These are phyloP conservation scores for Erethizon dorsatum DNA, from an alignment of 2,797 vertebrate species.

Conservation along the genomic window DNA sequence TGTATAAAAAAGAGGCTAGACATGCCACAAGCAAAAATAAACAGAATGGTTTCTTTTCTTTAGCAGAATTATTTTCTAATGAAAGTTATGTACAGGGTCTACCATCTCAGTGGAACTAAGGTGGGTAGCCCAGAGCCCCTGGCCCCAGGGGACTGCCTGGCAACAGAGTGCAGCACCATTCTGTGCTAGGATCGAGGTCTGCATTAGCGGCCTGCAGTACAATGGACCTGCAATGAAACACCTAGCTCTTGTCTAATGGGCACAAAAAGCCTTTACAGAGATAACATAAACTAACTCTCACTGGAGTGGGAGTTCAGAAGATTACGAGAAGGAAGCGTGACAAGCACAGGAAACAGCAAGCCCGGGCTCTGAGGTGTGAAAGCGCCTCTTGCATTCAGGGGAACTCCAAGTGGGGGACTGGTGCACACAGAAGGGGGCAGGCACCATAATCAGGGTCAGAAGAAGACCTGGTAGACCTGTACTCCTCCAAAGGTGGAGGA, in stretches of 20 bases:
- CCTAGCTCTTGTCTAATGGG: not conserved
- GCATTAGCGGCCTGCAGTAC: not conserved
- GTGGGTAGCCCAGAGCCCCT: not conserved
- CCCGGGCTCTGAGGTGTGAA: slow-evolving; percentile 64
- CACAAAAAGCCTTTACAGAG: not conserved
- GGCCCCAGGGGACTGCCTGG: not conserved
- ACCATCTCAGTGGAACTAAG: slow-evolving; percentile 11
- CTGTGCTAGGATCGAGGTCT: not conserved
- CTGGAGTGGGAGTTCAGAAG: slow-evolving; percentile 57
- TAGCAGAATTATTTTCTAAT: slow-evolving; percentile 41
- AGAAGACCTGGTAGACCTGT: not conserved
- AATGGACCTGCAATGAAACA: not conserved
- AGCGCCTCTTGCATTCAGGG: slow-evolving; percentile 51
- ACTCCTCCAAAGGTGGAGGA: not conserved
- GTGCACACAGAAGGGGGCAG: not conserved
- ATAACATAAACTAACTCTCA: not conserved
- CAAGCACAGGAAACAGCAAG: slow-evolving; percentile 63
- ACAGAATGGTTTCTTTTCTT: slow-evolving; percentile 18
- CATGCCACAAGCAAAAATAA: slow-evolving; percentile 13
- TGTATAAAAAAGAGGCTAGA: slow-evolving; percentile 26
- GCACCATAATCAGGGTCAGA: not conserved
- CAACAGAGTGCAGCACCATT: not conserved
- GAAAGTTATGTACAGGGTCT: not conserved
- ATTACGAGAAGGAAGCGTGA: slow-evolving; percentile 32
- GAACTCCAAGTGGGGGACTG: slow-evolving; percentile 54